Conservation (phyloP, 2,888 invertebrate species). For the Rotaria socialis region DNA sequence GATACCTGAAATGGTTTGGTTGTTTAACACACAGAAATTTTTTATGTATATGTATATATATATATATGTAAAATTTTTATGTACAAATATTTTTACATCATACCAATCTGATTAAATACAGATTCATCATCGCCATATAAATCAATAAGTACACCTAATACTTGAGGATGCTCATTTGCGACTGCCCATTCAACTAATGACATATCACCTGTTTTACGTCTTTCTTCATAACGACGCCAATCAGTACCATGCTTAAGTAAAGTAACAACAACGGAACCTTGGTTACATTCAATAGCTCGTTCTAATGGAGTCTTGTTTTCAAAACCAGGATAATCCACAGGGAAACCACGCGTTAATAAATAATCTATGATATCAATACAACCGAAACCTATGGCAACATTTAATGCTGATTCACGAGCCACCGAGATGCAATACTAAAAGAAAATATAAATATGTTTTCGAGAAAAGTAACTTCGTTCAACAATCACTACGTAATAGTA, state of each 20-base stretch:
- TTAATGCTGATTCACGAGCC: slow-evolving; percentile 33
- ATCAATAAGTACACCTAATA: slow-evolving; percentile 34
- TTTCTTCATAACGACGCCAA: slow-evolving; percentile 29
- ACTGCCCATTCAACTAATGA: slow-evolving; percentile 31
- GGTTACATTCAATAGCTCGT: slow-evolving; percentile 34
- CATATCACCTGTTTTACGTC: background rate
- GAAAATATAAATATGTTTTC: background rate
- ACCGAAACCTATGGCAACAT: slow-evolving; percentile 1
- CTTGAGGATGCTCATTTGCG: slow-evolving; percentile 7
- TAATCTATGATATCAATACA: background rate
- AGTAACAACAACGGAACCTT: background rate
- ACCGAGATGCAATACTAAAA: slow-evolving; percentile 27
- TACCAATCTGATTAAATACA: slow-evolving; percentile 24
- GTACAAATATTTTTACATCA: slow-evolving; percentile 7
- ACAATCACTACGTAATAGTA: no score
- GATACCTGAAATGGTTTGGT: slow-evolving; percentile 19
- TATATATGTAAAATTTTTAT: slow-evolving; percentile 14
- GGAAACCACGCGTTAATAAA: slow-evolving; percentile 33
- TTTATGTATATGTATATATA: background rate
- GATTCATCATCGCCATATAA: slow-evolving; percentile 34
- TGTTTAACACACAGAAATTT: background rate
- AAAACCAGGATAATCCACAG: slow-evolving; percentile 22
- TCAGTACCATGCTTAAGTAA: background rate
- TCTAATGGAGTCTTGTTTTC: slow-evolving; percentile 31
- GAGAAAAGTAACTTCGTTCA: no score